phyloP scores from a whole-genome alignment of 2,888 invertebrate species.

The Hypomecis atomaria region DNA sequence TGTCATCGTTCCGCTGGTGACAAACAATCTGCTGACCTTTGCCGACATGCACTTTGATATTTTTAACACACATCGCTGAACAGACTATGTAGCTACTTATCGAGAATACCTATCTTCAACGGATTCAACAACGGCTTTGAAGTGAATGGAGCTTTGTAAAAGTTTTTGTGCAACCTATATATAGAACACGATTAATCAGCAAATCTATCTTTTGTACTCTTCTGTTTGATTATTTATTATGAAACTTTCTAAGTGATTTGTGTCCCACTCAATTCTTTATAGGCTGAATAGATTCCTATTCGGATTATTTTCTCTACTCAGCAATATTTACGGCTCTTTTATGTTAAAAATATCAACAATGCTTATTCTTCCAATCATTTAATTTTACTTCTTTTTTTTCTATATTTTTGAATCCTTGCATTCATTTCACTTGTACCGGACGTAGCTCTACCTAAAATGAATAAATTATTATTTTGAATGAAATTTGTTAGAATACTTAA shows the following conservation, averaged over 20 bases:
- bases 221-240: not conserved
- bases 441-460: no score
- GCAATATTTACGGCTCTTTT: not conserved
- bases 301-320: not conserved
- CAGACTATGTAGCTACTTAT: conserved; percentile 1
- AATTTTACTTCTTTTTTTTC: no score
- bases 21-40: conserved; percentile 34
- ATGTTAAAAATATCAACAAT: not conserved
- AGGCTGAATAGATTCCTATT: not conserved
- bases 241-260: no score
- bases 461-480: no score
- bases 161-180: not conserved
- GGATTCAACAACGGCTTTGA: not conserved
- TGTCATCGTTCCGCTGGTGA: conserved; percentile 35
- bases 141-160: not conserved
- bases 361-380: not conserved
- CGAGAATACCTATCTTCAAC: conserved; percentile 2
- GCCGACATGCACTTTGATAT: conserved; percentile 34
- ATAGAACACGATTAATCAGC: not conserved
- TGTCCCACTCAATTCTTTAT: not conserved
- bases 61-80: conserved; percentile 22
- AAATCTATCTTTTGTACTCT: not conserved
- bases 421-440: no score
- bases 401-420: no score
- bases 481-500: no score